A percentile compares a stretch with the other conserved stretches of the same genome.
Evolutionary conservation across 2,797 vertebrate genomes (phyloP).

Genomic region (Danio kyathit): DNA sequence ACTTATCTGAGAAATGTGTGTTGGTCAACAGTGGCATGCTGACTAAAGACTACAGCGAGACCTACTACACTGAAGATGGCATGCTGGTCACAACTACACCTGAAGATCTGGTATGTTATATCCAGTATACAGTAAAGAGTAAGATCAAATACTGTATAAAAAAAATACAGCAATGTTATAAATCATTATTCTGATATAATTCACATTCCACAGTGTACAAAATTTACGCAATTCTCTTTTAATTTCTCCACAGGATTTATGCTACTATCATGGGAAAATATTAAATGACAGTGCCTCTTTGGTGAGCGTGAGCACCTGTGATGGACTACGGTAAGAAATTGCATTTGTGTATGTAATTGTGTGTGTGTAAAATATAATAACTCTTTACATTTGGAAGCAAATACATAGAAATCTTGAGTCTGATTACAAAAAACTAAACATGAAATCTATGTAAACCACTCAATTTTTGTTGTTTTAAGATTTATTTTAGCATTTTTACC

Average conservation of each 20-base stretch:
- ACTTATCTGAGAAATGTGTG: constrained; percentile 11
- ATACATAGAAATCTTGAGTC: no score
- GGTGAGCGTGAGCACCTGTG: constrained; percentile 81
- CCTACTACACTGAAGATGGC: constrained; percentile 74
- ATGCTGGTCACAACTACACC: constrained; percentile 70
- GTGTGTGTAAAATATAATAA: no score
- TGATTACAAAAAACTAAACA: no score
- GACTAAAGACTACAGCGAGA: constrained; percentile 77
- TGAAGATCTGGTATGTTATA: constrained; percentile 72
- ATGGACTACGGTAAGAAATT: constrained; percentile 78
- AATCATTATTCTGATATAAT: not conserved
- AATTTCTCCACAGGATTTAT: constrained; percentile 72
- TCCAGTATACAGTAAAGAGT: not conserved
- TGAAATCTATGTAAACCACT: no score
- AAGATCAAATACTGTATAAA: no score
- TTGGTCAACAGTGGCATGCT: constrained; percentile 71
- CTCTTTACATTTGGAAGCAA: no score
- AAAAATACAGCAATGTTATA: not conserved
- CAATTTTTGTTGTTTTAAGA: no score
- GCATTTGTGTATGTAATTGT: not conserved
- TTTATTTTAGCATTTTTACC: no score
- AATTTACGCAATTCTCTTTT: not conserved
- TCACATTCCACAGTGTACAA: not conserved
- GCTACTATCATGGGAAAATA: constrained; percentile 82
- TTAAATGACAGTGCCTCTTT: constrained; percentile 73